phyloP scores from a whole-genome alignment of 2,888 invertebrate species.

The Chrysopilus asiliformis region DNA sequence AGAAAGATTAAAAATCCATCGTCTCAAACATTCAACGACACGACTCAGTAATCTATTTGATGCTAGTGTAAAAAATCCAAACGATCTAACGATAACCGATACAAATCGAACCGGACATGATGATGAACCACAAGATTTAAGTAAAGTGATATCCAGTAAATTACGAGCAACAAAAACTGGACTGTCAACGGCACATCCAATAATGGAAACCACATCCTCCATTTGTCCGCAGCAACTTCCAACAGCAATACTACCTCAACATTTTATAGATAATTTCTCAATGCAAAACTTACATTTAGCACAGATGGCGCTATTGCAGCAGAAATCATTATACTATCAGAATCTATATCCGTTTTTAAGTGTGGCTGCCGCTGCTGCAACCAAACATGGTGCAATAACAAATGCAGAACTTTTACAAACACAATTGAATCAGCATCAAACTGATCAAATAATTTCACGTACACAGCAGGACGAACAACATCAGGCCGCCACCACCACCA shows the following conservation, averaged over 20 bases:
- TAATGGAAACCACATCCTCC: not conserved
- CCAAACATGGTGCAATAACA: not conserved
- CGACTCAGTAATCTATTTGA: constrained; percentile 9
- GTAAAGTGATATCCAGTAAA: constrained; percentile 2
- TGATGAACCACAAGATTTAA: constrained; percentile 15
- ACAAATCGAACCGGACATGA: not conserved
- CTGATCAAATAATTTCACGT: too few species aligned
- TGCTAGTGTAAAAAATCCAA: not conserved
- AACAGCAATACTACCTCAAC: constrained; percentile 11
- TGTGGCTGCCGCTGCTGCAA: constrained; percentile 1
- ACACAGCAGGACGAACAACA: too few species aligned
- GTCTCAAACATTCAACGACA: constrained; percentile 16
- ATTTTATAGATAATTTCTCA: constrained; percentile 17
- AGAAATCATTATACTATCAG: constrained; percentile 20
- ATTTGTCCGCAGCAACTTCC: not conserved
- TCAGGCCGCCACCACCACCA: too few species aligned
- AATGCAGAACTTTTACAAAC: constrained; percentile 1
- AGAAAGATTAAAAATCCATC: constrained; percentile 18
- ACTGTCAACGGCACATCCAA: not conserved
- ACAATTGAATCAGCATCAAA: not conserved
- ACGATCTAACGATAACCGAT: constrained; percentile 1
- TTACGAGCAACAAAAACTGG: constrained; percentile 1
- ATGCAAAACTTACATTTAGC: constrained; percentile 21
- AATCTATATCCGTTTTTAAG: constrained; percentile 17
- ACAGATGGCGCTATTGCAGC: constrained; percentile 19